Base-by-base conservation (phyloP, 1,140 invertebrate genomes). In the Camponotus floridanus region DNA sequence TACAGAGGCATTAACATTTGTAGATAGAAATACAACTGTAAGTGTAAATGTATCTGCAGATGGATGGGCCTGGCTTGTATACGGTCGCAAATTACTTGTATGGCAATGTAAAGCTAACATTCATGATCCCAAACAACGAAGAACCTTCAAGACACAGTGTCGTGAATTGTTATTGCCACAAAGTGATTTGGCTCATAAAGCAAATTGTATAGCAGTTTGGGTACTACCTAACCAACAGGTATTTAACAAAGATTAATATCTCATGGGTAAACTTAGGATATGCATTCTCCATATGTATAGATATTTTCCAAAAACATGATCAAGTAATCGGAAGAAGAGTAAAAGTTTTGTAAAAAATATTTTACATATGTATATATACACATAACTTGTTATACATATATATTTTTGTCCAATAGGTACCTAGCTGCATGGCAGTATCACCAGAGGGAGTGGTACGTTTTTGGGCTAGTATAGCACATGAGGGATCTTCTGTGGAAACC, bases 371-470 rank as follows among this genome's bases (percentile, higher is more conserved):
- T 5, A 11, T 21, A 9, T 70, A n/a, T 18, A 7, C 48, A n/a
- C n/a, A n/a, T n/a, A 42, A 48, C 18, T n/a, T 42, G 26, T 26
- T 26, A 26, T 76, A 18, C n/a, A 2, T 39, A 5, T 71, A 36
- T 18, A 59, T 51, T 51, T 80, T 61, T 59, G 15, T n/a, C 79
- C 0, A 45, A 67, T 9, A 96, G 96, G 96, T 97, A 87, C 97
- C 98, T 39, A 97, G 98, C 11, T 99, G 98, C 92, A 97, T 99
- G 88, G 98, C 98, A 57, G 98, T 99, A 0, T 99, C 98, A 13
- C 98, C 98, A 36, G 98, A 99, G 93, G 99, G 98, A n/a, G 96
- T 97, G 51, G 97, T 98, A 3, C 96, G 98, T 18, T 99, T 98
- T 93, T 99, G 99, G 99, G 96, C 98, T 0, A 98, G 97, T 42